Evolutionary conservation across 2,113 vertebrate species (phyloP).

Genomic region (Cygnus atratus): DNA sequence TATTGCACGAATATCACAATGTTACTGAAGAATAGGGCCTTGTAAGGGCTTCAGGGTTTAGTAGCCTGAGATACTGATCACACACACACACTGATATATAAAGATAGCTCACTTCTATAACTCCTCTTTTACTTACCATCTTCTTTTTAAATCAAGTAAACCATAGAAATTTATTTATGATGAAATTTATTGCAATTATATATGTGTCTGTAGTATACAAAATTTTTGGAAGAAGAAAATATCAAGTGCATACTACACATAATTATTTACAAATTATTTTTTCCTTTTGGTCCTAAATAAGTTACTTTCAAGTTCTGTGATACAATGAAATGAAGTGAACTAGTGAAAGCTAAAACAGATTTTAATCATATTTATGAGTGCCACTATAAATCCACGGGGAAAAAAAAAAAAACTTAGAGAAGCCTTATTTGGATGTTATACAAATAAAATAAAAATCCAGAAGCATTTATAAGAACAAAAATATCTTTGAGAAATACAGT

Average conservation of each 20-base stretch:
- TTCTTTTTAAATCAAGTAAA: not conserved
- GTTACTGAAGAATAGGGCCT: not conserved
- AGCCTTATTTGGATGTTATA: too few relatives aligned
- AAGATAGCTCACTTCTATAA: not conserved
- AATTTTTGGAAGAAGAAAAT: not conserved
- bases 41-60: not conserved
- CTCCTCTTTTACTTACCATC: not conserved
- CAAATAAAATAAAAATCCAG: not conserved
- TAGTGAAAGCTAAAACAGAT: not conserved
- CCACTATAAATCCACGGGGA: not conserved
- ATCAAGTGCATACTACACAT: not conserved
- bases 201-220: not conserved
- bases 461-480: not conserved
- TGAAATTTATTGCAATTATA: not conserved
- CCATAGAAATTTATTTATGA: not conserved
- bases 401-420: not conserved
- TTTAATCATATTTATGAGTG: not conserved
- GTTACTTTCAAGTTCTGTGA: not conserved
- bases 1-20: too few relatives aligned
- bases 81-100: not conserved
- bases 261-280: not conserved
- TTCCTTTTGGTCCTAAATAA: not conserved
- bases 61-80: not conserved
- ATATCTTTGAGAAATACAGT: not conserved
- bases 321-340: not conserved